Evolutionary conservation across 1,140 invertebrate species (phyloP).

Genomic region (Potamilus streckersoni): DNA sequence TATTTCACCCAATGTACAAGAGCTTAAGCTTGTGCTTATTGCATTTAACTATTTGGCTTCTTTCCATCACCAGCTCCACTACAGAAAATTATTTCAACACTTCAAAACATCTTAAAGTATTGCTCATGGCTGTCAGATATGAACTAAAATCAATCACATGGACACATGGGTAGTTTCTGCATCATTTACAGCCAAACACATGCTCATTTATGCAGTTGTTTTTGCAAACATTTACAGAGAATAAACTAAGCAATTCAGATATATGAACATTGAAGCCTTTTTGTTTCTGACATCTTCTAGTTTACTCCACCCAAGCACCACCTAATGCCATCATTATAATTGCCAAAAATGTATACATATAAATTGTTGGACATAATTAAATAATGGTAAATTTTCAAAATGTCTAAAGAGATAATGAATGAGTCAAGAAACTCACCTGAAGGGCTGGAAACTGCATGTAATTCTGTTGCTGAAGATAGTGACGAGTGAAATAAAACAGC

Average conservation of each 20-base stretch:
- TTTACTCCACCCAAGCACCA: not conserved
- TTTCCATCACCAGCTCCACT: too few relatives aligned
- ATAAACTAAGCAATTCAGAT: too few relatives aligned
- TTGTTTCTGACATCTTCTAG: not conserved
- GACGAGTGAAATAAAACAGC: constrained; percentile 34
- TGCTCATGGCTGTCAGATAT: too few relatives aligned
- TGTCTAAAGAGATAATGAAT: not conserved
- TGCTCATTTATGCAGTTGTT: too few relatives aligned
- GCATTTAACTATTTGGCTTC: too few relatives aligned
- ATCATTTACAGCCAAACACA: too few relatives aligned
- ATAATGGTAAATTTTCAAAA: not conserved
- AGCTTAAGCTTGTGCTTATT: too few relatives aligned
- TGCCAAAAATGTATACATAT: not conserved
- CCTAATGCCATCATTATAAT: not conserved
- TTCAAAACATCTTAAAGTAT: too few relatives aligned
- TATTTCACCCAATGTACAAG: too few relatives aligned
- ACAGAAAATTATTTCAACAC: too few relatives aligned
- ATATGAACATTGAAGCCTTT: not conserved
- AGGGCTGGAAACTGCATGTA: constrained; percentile 49
- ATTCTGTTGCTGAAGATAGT: constrained; percentile 44
- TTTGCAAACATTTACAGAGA: too few relatives aligned
- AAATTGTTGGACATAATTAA: not conserved
- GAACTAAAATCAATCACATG: not conserved
- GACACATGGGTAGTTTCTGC: not conserved
- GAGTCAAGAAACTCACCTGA: constrained; percentile 36